phyloP scores from a whole-genome alignment of 2,888 invertebrate species.

The Cyclophora albipunctata region DNA sequence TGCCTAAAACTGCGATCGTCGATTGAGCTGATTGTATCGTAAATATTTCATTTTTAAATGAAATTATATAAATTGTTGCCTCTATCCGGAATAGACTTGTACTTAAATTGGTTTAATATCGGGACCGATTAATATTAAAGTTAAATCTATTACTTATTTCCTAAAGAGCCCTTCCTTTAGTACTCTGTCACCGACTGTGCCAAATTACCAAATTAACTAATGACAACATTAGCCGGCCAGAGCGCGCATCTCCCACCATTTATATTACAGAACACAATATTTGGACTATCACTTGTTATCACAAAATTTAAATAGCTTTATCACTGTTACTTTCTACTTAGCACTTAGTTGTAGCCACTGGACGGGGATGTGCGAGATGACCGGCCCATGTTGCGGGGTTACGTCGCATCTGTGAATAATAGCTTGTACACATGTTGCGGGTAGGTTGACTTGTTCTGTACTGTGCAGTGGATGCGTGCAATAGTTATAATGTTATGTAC shows the following conservation, averaged over 20 bases:
- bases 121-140: too few relatives aligned
- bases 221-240: slow-evolving; percentile 16
- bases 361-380: background rate
- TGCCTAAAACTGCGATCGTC: too few relatives aligned
- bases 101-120: too few relatives aligned
- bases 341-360: slow-evolving; percentile 8
- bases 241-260: background rate
- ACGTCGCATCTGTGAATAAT: slow-evolving; percentile 20
- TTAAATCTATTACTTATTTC: too few relatives aligned
- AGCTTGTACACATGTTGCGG: slow-evolving; percentile 31
- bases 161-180: background rate
- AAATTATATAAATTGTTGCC: too few relatives aligned
- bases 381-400: slow-evolving; percentile 9
- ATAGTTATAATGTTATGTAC: too few relatives aligned
- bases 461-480: too few relatives aligned
- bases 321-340: slow-evolving; percentile 8
- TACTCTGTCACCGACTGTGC: slow-evolving; percentile 47
- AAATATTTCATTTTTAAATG: too few relatives aligned
- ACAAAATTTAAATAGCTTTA: slow-evolving; percentile 1
- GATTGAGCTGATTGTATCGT: too few relatives aligned
- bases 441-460: slow-evolving; percentile 1
- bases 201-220: slow-evolving; percentile 33
- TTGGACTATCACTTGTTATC: slow-evolving; percentile 1
- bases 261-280: background rate
- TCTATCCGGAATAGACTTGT: too few relatives aligned